Percentiles rank a stretch among this genome's conserved stretches.
These are phyloP conservation scores for Acronicta psi DNA, from an alignment of 2,888 invertebrate genomes.

Conservation along the genomic window DNA sequence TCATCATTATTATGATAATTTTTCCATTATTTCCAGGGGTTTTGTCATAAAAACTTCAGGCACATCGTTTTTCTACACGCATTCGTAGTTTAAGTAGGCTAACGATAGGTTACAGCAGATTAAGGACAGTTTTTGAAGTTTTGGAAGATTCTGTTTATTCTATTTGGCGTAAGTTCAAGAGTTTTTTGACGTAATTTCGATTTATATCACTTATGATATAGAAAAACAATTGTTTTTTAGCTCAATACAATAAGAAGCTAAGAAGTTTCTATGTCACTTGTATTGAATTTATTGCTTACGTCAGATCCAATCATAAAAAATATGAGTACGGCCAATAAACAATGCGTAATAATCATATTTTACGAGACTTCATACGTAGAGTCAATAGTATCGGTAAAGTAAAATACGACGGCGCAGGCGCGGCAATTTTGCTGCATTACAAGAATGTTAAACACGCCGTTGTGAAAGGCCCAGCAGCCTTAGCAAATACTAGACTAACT, in stretches of 20 bases:
- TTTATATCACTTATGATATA: too few species aligned
- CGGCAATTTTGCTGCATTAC: constrained; percentile 49
- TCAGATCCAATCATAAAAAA: neutral
- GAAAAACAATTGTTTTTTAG: too few species aligned
- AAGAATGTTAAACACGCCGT: constrained; percentile 69
- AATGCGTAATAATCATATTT: neutral
- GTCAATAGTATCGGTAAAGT: constrained; percentile 17
- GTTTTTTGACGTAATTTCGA: too few species aligned
- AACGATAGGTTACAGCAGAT: neutral
- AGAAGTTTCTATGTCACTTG: neutral
- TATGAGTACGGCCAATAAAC: neutral
- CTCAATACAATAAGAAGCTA: neutral
- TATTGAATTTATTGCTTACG: neutral
- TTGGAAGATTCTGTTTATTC: too few species aligned
- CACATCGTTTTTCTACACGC: neutral
- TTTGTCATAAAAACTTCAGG: neutral
- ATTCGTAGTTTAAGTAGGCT: neutral
- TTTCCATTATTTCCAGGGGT: constrained; percentile 8
- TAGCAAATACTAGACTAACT: constrained; percentile 60
- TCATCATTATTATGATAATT: constrained; percentile 5
- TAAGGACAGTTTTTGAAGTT: too few species aligned
- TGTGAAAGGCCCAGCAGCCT: constrained; percentile 70
- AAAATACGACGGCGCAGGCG: constrained; percentile 34
- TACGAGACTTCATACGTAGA: neutral
- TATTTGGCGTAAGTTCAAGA: too few species aligned